phyloP scores from a whole-genome alignment of 2,888 invertebrate species.

The Rhagonycha lutea region DNA sequence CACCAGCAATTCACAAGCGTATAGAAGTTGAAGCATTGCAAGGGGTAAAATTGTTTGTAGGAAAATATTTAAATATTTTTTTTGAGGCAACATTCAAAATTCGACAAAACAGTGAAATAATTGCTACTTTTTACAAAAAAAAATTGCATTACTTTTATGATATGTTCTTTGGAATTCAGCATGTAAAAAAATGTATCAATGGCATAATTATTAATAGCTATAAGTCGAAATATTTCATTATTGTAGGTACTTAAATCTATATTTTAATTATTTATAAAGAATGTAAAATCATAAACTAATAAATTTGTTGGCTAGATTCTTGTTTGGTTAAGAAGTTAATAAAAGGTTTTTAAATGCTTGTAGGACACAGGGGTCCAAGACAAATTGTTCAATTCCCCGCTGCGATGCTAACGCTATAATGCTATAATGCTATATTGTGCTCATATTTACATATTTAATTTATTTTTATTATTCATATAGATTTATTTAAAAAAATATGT shows the following conservation, averaged over 20 bases:
- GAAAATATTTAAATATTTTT: too few relatives aligned
- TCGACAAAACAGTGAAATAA: too few relatives aligned
- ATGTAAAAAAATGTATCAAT: too few relatives aligned
- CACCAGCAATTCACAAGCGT: neutral
- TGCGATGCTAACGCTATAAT: conserved; percentile 3
- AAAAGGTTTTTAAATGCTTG: conserved; percentile 7
- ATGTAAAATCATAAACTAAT: neutral
- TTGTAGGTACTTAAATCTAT: neutral
- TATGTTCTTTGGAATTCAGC: too few relatives aligned
- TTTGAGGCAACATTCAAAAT: too few relatives aligned
- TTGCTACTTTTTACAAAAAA: too few relatives aligned
- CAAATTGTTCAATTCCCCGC: conserved; percentile 9
- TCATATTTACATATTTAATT: conserved; percentile 7
- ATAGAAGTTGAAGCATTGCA: neutral
- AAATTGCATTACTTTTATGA: too few relatives aligned
- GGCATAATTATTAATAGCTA: too few relatives aligned
- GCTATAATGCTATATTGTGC: neutral
- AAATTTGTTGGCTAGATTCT: neutral
- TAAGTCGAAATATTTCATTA: neutral
- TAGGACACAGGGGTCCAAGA: conserved; percentile 1
- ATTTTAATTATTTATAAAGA: neutral
- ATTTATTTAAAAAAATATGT: conserved; percentile 1
- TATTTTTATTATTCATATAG: conserved; percentile 11
- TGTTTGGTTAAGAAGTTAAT: neutral
- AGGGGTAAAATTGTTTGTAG: neutral